phyloP scores from a whole-genome alignment of 2,888 invertebrate genomes.

The Taphrorychus bicolor region DNA sequence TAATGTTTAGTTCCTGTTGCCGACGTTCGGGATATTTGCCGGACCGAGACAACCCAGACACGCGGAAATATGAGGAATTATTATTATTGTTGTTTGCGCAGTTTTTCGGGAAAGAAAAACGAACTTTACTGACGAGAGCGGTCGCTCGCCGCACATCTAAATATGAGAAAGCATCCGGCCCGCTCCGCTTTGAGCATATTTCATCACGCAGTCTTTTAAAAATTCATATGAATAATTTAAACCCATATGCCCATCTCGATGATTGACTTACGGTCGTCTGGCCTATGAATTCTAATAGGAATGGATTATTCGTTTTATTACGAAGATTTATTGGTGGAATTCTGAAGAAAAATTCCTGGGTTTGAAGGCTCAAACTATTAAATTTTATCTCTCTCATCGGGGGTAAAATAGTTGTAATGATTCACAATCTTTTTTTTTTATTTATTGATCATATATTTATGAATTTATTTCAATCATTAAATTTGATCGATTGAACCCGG shows the following conservation, averaged over 20 bases:
- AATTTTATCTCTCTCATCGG: too few relatives aligned
- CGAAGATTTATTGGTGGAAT: conserved; percentile 14
- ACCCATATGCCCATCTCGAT: conserved; percentile 19
- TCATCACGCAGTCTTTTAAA: neutral
- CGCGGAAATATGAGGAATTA: conserved; percentile 3
- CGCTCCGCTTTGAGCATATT: neutral
- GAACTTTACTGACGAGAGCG: too few relatives aligned
- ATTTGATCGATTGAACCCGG: too few relatives aligned
- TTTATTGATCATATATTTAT: too few relatives aligned
- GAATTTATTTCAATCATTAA: too few relatives aligned
- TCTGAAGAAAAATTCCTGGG: conserved; percentile 1
- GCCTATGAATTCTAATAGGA: conserved; percentile 31
- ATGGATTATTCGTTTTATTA: conserved; percentile 14
- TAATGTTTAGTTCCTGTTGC: conserved; percentile 6
- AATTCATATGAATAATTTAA: conserved; percentile 32
- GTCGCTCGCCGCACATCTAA: too few relatives aligned
- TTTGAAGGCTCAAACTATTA: too few relatives aligned
- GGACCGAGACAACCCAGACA: neutral
- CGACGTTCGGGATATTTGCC: conserved; percentile 11
- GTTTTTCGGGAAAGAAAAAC: neutral
- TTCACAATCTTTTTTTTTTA: too few relatives aligned
- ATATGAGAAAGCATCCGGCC: neutral
- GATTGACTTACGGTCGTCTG: conserved; percentile 28
- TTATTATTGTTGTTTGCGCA: neutral
- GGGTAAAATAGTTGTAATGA: too few relatives aligned